Evolutionary conservation across 2,888 invertebrate species (phyloP).

Genomic region (Leptinotarsa rubiginosa): DNA sequence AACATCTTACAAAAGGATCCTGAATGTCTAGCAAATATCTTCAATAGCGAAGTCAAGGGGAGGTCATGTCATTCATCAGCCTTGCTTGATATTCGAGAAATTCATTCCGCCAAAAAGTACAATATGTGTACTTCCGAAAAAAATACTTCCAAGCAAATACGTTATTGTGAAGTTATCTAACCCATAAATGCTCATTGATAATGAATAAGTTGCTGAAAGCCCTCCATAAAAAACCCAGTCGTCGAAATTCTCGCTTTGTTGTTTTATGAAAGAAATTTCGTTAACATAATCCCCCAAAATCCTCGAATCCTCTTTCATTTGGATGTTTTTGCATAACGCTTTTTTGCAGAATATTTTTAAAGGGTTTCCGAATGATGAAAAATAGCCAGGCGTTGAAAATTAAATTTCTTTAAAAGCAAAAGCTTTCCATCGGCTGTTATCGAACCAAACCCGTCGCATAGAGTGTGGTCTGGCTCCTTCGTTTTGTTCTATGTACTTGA

Average conservation of each 20-base stretch:
- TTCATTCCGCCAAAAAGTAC: too few species aligned
- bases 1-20: too few species aligned
- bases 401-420: conserved; percentile 27
- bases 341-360: conserved; percentile 11
- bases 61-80: too few species aligned
- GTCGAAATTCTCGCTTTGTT: background rate
- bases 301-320: conserved; percentile 13
- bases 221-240: background rate
- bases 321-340: conserved; percentile 8
- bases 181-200: background rate
- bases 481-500: background rate
- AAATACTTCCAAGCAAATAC: too few species aligned
- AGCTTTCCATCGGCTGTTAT: conserved; percentile 22
- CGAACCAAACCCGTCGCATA: conserved; percentile 15
- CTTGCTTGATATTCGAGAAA: too few species aligned
- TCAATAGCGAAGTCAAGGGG: too few species aligned
- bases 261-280: conserved; percentile 11
- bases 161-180: background rate
- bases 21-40: too few species aligned
- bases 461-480: conserved; percentile 14
- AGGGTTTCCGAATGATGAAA: conserved; percentile 24
- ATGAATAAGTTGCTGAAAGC: background rate
- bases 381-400: conserved; percentile 20
- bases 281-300: conserved; percentile 16
- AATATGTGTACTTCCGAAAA: too few species aligned